Conservation (phyloP, 2,113 vertebrate genomes). For the Passer domesticus region DNA sequence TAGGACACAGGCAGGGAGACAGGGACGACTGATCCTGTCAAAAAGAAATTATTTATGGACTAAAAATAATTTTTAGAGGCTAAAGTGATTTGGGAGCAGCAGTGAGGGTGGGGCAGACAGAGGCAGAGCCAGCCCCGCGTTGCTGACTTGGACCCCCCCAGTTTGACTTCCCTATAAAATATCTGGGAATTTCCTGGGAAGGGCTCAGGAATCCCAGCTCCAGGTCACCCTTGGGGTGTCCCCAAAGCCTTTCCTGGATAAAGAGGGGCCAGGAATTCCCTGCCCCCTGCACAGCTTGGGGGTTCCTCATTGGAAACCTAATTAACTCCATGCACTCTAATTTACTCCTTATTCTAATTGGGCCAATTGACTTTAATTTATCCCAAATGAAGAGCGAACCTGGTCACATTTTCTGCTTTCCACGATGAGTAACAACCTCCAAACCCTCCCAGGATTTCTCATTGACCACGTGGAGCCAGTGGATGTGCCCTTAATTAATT, state of each 20-base stretch:
- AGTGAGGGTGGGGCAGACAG: background rate
- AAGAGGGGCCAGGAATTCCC: background rate
- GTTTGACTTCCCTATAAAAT: background rate
- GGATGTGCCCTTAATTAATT: constrained; percentile 18
- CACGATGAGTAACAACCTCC: background rate
- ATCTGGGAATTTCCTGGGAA: background rate
- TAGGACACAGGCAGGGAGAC: background rate
- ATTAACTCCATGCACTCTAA: background rate
- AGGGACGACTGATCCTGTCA: background rate
- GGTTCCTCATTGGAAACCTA: background rate
- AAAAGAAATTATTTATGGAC: background rate
- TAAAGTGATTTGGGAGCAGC: background rate
- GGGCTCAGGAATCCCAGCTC: background rate
- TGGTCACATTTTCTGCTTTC: background rate
- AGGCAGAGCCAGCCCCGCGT: background rate
- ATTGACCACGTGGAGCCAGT: background rate
- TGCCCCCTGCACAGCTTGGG: background rate
- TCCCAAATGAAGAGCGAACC: background rate
- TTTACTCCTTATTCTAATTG: background rate
- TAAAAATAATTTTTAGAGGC: background rate
- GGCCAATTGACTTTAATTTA: background rate
- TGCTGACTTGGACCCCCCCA: background rate
- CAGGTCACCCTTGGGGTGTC: accelerated
- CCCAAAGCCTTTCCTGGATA: background rate
- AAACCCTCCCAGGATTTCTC: background rate